Evolutionary conservation across 1,140 invertebrate genomes (phyloP), one percentile per base, ranked within the genome.

Genomic region (Drosophila seguyi): DNA sequence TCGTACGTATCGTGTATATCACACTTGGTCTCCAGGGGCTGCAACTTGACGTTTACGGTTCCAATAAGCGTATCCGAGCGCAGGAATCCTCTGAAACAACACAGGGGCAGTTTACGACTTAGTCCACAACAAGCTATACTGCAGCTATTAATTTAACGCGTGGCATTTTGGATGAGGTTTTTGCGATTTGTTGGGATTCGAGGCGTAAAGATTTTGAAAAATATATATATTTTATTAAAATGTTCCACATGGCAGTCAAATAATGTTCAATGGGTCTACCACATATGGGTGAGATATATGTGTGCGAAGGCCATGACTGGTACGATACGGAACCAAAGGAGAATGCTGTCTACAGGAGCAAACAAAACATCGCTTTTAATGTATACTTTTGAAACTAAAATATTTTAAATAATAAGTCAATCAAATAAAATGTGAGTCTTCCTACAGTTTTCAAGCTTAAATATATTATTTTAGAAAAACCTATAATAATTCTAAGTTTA

Each of bases 1-100:
- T 98, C 96, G 93, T 96, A 98, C 7, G 97, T 96, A 72, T 99
- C 97, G 92, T 99, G 98, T 58, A 99, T 92, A 44, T 95, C 96
- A 88, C 97, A 98, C 63, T 97, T 95, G 0, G 95, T 96, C 94
- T 99, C 97, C 47, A 99, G 93, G 18, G 95, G 95, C 77, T 96
- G 95, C 48, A 99, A 93, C 92, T 99, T 99, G 1, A 98, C 95
- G 74, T 94, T 95, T 3, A 95, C 96, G 13, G 95, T 96, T n/a
- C 98, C 98, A 61, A 99, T 93, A n/a, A 98, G 93, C 44, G 95
- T 94, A 93, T 99, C 98, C 80, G 96, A 95, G 67, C 97, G 94
- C 82, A 99, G 95, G 93, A 98, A 98, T 68, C 98, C 97, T 91
- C 98, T 98, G 95, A 93, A 97, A 97, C 94, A 95, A 93, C 91